These are phyloP conservation scores for Drosophila ogumai DNA, from an alignment of 1,140 invertebrate genomes.

Conservation along the genomic window DNA sequence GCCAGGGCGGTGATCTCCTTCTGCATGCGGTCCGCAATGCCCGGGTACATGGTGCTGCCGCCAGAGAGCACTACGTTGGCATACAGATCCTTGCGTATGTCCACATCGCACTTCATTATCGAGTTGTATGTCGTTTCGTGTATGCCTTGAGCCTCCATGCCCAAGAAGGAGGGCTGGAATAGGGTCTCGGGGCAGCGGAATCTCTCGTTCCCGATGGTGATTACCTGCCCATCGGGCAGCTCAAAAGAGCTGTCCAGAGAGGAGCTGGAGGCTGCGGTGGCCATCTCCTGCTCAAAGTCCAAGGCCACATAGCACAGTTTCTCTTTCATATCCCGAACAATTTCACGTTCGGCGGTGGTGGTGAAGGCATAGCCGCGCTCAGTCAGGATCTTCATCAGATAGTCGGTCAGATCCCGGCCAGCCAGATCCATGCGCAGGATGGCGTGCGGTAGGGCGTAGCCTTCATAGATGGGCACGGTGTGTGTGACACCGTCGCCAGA, in stretches of 20 bases:
- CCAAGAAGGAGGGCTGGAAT: slow-evolving; percentile 8
- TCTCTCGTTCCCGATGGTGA: slow-evolving; percentile 5
- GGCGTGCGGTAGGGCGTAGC: slow-evolving; percentile 7
- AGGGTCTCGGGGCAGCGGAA: slow-evolving; percentile 10
- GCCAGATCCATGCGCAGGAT: slow-evolving; percentile 14
- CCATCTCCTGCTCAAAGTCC: slow-evolving; percentile 16
- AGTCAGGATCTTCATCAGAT: slow-evolving; percentile 5
- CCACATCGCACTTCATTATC: slow-evolving; percentile 16
- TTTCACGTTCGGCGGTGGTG: slow-evolving; percentile 9
- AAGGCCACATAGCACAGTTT: slow-evolving; percentile 6
- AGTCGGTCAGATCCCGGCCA: slow-evolving; percentile 2
- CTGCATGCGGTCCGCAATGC: slow-evolving; percentile 7
- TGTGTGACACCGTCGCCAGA: slow-evolving; percentile 10
- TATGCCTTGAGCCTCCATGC: slow-evolving; percentile 11
- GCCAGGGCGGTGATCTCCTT: slow-evolving; percentile 12
- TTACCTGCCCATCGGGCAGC: slow-evolving; percentile 3
- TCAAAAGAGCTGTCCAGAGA: slow-evolving; percentile 5
- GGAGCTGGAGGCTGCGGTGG: slow-evolving; percentile 3
- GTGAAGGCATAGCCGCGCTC: slow-evolving; percentile 11
- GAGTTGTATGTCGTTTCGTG: slow-evolving; percentile 6
- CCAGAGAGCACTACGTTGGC: slow-evolving; percentile 6
- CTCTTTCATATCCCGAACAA: slow-evolving; percentile 9
- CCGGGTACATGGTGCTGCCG: slow-evolving; percentile 8
- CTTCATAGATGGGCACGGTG: slow-evolving; percentile 8
- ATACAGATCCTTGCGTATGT: slow-evolving; percentile 11